Evolutionary conservation across 2,113 vertebrate genomes (phyloP).

Genomic region (Nibea coibor): DNA sequence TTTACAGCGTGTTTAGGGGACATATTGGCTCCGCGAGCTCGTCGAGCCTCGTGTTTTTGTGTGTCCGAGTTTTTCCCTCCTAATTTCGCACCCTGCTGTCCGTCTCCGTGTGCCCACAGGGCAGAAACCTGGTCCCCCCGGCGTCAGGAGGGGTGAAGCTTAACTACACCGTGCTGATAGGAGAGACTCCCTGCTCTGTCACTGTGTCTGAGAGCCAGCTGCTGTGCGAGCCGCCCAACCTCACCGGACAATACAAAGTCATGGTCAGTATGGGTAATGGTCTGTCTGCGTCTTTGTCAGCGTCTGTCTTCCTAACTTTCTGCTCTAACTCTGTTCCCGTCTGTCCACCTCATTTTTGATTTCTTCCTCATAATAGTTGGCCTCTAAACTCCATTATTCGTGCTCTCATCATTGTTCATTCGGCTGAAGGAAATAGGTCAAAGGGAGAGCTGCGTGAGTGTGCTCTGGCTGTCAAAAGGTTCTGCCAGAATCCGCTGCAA

Average conservation of each 20-base stretch:
- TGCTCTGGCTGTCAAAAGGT: conserved; percentile 65
- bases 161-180: conserved; percentile 97
- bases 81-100: conserved; percentile 43
- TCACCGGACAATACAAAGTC: conserved; percentile 96
- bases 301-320: not conserved
- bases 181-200: conserved; percentile 93
- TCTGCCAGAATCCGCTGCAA: conserved; percentile 53
- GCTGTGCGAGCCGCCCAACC: conserved; percentile 94
- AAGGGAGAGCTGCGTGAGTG: conserved; percentile 41
- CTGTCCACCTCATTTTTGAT: conserved; percentile 17
- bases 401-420: conserved; percentile 60
- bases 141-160: conserved; percentile 94
- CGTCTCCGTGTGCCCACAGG: conserved; percentile 83
- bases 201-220: conserved; percentile 97
- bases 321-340: conserved; percentile 6
- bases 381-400: conserved; percentile 58
- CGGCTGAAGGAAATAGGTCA: conserved; percentile 59
- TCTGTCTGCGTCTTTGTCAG: not conserved
- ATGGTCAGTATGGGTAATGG: conserved; percentile 84
- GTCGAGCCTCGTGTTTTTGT: conserved; percentile 26
- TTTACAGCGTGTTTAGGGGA: conserved; percentile 32
- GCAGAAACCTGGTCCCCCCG: conserved; percentile 95
- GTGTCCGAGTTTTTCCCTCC: conserved; percentile 14
- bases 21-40: conserved; percentile 31
- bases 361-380: conserved; percentile 37